Conservation (phyloP, 2,797 vertebrate species). For the Dendrocincla fuliginosa region DNA sequence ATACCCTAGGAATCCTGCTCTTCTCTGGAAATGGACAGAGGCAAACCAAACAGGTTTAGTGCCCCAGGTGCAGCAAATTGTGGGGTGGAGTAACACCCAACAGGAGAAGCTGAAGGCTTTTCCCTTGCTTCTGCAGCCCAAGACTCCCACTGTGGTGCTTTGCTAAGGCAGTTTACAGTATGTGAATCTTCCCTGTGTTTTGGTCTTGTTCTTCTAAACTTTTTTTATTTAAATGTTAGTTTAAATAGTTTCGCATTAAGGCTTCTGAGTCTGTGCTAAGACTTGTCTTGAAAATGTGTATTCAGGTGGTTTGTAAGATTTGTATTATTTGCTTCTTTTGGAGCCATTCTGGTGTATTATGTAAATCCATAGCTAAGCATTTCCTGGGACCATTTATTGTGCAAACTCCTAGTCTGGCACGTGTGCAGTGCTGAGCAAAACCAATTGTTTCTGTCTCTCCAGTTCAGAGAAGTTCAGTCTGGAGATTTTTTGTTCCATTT, state of each 20-base stretch:
- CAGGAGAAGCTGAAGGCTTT: not conserved
- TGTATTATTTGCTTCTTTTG: constrained; percentile 66
- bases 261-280: not conserved
- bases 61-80: not conserved
- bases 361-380: constrained; percentile 58
- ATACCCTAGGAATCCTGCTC: not conserved
- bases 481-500: not conserved
- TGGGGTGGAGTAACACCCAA: not conserved
- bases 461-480: not conserved
- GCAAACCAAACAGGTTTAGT: not conserved
- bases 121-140: not conserved
- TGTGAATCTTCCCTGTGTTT: not conserved
- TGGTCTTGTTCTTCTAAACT: not conserved
- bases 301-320: constrained; percentile 58
- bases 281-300: constrained; percentile 35
- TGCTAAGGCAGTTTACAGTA: not conserved
- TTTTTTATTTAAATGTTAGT: not conserved
- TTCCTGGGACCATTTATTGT: constrained; percentile 54
- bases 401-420: not conserved
- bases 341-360: constrained; percentile 52
- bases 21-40: not conserved
- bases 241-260: constrained; percentile 23
- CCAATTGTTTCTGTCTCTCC: constrained; percentile 21
- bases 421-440: not conserved
- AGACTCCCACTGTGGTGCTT: not conserved